Conservation (phyloP, 2,888 invertebrate species). For the Scelioninae gen. 1 region DNA sequence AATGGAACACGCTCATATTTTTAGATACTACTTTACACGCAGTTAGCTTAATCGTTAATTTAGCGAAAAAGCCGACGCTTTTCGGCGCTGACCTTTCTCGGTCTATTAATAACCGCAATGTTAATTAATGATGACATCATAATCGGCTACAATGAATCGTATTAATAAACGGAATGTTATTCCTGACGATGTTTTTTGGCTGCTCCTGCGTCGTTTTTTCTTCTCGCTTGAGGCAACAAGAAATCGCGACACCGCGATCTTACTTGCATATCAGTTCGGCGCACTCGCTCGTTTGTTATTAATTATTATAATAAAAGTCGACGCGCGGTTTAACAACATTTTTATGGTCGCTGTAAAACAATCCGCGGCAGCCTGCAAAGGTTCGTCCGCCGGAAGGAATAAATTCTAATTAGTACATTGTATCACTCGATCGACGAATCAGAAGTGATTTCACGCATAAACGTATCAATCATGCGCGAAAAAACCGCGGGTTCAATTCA, state of each 20-base stretch:
- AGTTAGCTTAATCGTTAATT: conserved; percentile 33
- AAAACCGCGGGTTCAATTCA: conserved; percentile 42
- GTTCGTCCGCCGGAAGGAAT: conserved; percentile 45
- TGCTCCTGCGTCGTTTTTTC: not conserved
- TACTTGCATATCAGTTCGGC: too few relatives aligned
- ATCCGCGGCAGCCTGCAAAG: conserved; percentile 25
- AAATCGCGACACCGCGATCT: too few relatives aligned
- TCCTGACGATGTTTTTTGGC: conserved; percentile 6
- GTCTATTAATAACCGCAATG: conserved; percentile 16
- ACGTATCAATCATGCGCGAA: conserved; percentile 45
- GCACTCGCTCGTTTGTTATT: conserved; percentile 33
- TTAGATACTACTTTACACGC: conserved; percentile 45
- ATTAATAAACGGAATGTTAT: conserved; percentile 19
- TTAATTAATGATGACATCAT: conserved; percentile 43
- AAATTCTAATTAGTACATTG: conserved; percentile 62
- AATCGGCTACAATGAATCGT: conserved; percentile 2
- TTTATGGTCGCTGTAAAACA: conserved; percentile 55
- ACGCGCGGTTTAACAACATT: conserved; percentile 44
- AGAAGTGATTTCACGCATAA: conserved; percentile 50
- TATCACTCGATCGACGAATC: conserved; percentile 46
- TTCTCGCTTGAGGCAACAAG: not conserved
- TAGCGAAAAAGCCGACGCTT: conserved; percentile 25
- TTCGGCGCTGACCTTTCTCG: conserved; percentile 44
- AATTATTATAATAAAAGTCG: conserved; percentile 56
- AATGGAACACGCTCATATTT: conserved; percentile 39